A percentile compares a stretch with the other conserved stretches of the same genome.
Conservation (phyloP, 2,113 vertebrate genomes). For the Nymphicus hollandicus region DNA sequence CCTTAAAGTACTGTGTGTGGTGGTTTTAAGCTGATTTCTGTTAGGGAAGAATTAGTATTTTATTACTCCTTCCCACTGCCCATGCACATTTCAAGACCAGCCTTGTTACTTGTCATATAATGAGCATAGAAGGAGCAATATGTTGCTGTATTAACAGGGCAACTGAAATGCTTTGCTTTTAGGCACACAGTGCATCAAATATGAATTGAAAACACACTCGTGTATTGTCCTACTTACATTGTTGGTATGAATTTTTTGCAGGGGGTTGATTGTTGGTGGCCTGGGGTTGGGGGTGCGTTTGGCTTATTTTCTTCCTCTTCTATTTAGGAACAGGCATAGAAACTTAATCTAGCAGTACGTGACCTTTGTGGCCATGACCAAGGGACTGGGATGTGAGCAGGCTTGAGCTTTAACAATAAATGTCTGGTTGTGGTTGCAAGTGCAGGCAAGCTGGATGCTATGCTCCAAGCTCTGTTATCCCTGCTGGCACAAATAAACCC, state of each 20-base stretch:
- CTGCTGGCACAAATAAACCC: neutral
- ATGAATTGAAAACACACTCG: neutral
- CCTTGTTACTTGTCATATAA: neutral
- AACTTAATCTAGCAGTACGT: neutral
- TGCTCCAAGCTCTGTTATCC: neutral
- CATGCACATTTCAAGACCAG: neutral
- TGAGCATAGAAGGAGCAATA: neutral
- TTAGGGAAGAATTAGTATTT: neutral
- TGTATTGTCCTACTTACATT: neutral
- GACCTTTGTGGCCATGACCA: conserved; percentile 20
- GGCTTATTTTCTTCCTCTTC: neutral
- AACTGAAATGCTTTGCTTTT: neutral
- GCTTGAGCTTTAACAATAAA: neutral
- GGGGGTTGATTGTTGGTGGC: neutral
- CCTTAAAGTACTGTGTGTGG: neutral
- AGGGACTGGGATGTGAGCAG: neutral
- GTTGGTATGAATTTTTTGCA: neutral
- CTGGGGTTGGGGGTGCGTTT: neutral
- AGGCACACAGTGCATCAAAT: neutral
- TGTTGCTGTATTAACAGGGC: neutral
- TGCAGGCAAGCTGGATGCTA: neutral
- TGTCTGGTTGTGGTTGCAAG: neutral
- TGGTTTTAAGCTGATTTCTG: neutral
- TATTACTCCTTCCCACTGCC: neutral
- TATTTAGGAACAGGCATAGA: neutral